Evolutionary conservation across 2,113 vertebrate species (phyloP).

Genomic region (Malurus elegans): DNA sequence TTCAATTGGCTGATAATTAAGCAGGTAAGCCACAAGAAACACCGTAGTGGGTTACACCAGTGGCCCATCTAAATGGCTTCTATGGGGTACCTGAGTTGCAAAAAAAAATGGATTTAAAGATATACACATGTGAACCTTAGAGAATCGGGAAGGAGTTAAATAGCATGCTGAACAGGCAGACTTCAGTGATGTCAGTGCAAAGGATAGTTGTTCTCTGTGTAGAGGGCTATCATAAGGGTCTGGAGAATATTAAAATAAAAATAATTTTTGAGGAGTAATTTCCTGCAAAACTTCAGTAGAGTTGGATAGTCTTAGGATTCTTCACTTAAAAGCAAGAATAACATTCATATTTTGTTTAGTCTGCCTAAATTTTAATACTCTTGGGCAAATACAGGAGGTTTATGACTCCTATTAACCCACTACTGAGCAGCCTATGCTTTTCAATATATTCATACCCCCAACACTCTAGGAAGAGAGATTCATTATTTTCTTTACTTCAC

Average conservation of each 20-base stretch:
- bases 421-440: not conserved
- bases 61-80: not conserved
- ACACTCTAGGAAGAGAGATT: not conserved
- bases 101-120: not conserved
- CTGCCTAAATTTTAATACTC: not conserved
- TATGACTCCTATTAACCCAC: not conserved
- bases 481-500: not conserved
- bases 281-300: not conserved
- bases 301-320: not conserved
- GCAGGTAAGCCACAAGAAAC: not conserved
- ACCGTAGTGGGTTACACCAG: not conserved
- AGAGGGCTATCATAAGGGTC: not conserved
- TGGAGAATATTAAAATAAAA: not conserved
- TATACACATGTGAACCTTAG: not conserved
- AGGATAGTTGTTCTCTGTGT: not conserved
- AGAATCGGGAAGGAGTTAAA: not conserved
- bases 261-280: not conserved
- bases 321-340: not conserved
- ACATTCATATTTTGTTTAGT: not conserved
- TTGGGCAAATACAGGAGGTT: not conserved
- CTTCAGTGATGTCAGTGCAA: not conserved
- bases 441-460: not conserved
- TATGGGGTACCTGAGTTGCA: not conserved
- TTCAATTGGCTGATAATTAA: not conserved
- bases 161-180: not conserved